Base-by-base conservation (phyloP, 2,113 vertebrate species). In the Theristicus caerulescens region DNA sequence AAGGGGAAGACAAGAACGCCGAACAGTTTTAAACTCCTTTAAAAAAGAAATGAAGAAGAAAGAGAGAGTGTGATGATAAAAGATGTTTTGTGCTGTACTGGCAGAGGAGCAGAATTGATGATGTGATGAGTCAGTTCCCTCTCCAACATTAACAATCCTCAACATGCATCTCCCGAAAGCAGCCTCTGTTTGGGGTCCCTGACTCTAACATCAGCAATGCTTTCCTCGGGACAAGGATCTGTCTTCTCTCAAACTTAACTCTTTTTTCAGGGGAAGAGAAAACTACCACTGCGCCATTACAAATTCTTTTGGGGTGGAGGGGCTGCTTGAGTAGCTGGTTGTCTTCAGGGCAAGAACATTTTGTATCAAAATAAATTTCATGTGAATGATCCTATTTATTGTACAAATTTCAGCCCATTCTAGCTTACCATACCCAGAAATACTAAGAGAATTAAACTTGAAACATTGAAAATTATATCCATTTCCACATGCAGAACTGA, bases 81-180 rank as follows among this genome's bases (percentile, higher is more conserved):
- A 85, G 96, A 54, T 42, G 94, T 54, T 97, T 88, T 95, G 91
- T 94, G 88, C 62, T 51, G 49, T 11, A 36, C 82, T 96, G 95
- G 95, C 91, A 92, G 86, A 95, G 66, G 49, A 95, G 93, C 82
- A 57, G 83, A 76, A 87, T 51, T 61, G 94, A 94, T 90, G 93
- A 91, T 87, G 88, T 80, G 94, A 82, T 94, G 94, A 96, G 84
- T 94, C 94, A 95, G 96, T 80, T 80, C 89, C 78, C 66, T 94
- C 73, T 88, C 81, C 70, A 91, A 76, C 59, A 31, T 38, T 57
- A 74, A 32, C 84, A 74, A 13, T 36, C 67, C 86, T 72, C 89
- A 44, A 40, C 73, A 67, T 29, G 81, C 70, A 52, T 65, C 77
- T 46, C 76, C 94, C 95, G 4, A 91, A 94, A 72, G 88, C 95